Evolutionary conservation across 1,140 invertebrate genomes (phyloP), one percentile per base, ranked within the genome.

Genomic region (Papilio xuthus): DNA sequence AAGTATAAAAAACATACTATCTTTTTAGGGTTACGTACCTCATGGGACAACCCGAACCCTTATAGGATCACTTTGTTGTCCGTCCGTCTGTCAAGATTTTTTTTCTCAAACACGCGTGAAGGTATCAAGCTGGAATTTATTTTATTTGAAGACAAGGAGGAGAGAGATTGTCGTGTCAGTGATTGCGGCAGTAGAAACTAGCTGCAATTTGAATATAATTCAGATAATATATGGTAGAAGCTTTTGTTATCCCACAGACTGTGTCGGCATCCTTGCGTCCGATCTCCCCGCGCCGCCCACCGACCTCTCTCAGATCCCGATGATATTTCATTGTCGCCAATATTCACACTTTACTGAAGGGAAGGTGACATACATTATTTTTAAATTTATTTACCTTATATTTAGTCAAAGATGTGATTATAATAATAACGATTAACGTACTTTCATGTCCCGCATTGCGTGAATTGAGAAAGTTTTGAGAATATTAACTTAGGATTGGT

Each of bases 261-360:
- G 28, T 75, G 44, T 20, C 28, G 50, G 41, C 77, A 60, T 71
- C 76, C 77, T 63, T 80, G 79, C 78, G 12, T 71, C 78, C 79
- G 76, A 69, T 81, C 83, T 69, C 79, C 69, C 63, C 63, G 78
- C 71, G 73, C 81, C 82, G 79, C 78, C 80, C 84, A 83, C 84
- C 84, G 81, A 79, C 81, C 69, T 67, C 77, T 80, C 70, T 86
- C 87, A 88, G 82, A 80, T 84, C 78, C 78, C 88, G 89, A 79
- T 90, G 89, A 91, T 78, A 89, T 90, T 86, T 88, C 85, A 91
- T 87, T 90, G 89, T 91, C 89, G 84, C 85, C 89, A 81, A 75
- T 82, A 53, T 86, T 84, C 84, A 86, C 85, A 81, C 83, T n/a
- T 42, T 53, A 69, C 72, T 71, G 78, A 50, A 80, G 63, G 74